Evolutionary conservation across 1,140 invertebrate species (phyloP).

Genomic region (Chrysopa pallens): DNA sequence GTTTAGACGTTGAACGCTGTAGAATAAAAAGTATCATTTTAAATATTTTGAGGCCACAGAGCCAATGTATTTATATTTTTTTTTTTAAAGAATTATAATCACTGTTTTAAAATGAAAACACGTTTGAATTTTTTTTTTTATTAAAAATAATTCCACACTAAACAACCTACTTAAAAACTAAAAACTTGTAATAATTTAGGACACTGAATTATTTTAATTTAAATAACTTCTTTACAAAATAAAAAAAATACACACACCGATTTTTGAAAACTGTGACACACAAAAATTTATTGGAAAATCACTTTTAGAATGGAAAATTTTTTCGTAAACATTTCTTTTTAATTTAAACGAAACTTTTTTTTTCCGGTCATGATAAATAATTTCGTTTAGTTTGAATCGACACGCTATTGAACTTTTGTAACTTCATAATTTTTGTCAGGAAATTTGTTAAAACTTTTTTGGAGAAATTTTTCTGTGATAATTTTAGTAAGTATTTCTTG

Average conservation of each 20-base stretch:
- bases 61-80: too few relatives aligned
- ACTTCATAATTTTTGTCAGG: not conserved
- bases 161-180: not conserved
- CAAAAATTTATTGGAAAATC: not conserved
- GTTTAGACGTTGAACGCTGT: too few relatives aligned
- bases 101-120: slow-evolving; percentile 3
- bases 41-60: too few relatives aligned
- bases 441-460: too few relatives aligned
- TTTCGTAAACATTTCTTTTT: not conserved
- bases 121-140: not conserved
- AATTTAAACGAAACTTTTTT: too few relatives aligned
- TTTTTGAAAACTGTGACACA: not conserved
- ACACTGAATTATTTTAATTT: not conserved
- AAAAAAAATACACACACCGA: not conserved
- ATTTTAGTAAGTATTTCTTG: too few relatives aligned
- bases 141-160: not conserved
- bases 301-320: not conserved
- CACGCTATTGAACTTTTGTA: not conserved
- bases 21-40: too few relatives aligned
- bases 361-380: too few relatives aligned
- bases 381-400: not conserved
- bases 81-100: too few relatives aligned
- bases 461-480: too few relatives aligned
- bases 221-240: too few relatives aligned
- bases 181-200: not conserved